phyloP scores from a whole-genome alignment of 1,140 invertebrate genomes.

The Papilio helenus region DNA sequence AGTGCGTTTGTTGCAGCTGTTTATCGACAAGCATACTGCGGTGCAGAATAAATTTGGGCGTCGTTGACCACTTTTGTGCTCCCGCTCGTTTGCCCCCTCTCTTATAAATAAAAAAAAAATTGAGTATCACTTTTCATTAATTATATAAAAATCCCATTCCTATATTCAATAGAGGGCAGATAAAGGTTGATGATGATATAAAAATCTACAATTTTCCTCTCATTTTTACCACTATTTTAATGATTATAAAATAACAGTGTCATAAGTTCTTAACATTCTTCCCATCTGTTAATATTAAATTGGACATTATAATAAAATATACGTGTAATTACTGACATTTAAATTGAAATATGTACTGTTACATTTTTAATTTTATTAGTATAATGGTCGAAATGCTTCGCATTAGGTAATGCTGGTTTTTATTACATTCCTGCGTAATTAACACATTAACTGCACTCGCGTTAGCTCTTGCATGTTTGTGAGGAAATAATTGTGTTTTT shows the following conservation, averaged over 20 bases:
- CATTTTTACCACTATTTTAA: too few relatives aligned
- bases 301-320: background rate
- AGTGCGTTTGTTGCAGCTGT: background rate
- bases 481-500: conserved; percentile 36
- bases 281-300: too few relatives aligned
- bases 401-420: conserved; percentile 19
- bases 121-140: too few relatives aligned
- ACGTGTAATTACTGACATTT: background rate
- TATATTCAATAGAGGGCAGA: too few relatives aligned
- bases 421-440: conserved; percentile 32
- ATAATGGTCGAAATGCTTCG: conserved; percentile 3
- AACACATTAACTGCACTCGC: conserved; percentile 8
- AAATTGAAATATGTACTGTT: conserved; percentile 4
- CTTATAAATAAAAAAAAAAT: too few relatives aligned
- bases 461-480: conserved; percentile 8
- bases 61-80: too few relatives aligned
- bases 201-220: too few relatives aligned
- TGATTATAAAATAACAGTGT: too few relatives aligned
- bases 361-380: conserved; percentile 17
- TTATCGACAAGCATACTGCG: background rate
- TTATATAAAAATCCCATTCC: too few relatives aligned
- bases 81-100: too few relatives aligned
- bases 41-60: background rate
- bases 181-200: too few relatives aligned
- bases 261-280: too few relatives aligned